Conservation (phyloP, 2,113 vertebrate genomes). For the Poecilia latipinna region DNA sequence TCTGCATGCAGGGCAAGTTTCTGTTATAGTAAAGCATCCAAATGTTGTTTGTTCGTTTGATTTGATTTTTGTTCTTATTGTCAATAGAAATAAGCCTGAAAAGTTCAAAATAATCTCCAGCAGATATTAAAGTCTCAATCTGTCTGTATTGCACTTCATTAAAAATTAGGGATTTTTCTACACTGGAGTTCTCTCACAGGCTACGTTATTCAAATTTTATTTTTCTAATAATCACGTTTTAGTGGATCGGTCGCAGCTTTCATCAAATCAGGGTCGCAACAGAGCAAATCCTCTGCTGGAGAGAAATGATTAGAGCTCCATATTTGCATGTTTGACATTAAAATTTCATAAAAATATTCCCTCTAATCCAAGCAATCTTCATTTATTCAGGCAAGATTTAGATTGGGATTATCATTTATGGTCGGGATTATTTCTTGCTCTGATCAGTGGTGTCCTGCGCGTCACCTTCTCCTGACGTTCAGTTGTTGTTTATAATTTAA, state of each 20-base stretch:
- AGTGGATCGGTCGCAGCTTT: not conserved
- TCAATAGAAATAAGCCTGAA: not conserved
- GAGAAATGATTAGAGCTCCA: not conserved
- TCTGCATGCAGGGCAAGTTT: not conserved
- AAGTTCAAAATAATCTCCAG: too few relatives aligned
- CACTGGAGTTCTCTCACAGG: too few relatives aligned
- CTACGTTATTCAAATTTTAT: not conserved
- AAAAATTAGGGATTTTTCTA: too few relatives aligned
- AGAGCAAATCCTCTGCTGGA: conserved; percentile 14
- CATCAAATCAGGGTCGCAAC: not conserved
- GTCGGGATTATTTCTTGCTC: conserved; percentile 14
- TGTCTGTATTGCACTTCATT: too few relatives aligned
- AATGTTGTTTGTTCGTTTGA: not conserved
- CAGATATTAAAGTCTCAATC: too few relatives aligned
- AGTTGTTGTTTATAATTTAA: not conserved
- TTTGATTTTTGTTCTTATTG: not conserved
- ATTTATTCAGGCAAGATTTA: conserved; percentile 21
- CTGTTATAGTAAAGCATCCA: conserved; percentile 4
- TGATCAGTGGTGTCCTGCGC: not conserved
- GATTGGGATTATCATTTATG: conserved; percentile 32
- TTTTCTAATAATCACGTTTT: not conserved
- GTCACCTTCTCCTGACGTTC: not conserved
- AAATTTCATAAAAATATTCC: conserved; percentile 32
- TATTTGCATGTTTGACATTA: conserved; percentile 15
- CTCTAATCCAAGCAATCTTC: conserved; percentile 33